A percentile compares a stretch with the other conserved stretches of the same genome.
These are phyloP conservation scores for Caenorhabditis sp. DNA, from an alignment of 2,888 invertebrate species.

Conservation along the genomic window DNA sequence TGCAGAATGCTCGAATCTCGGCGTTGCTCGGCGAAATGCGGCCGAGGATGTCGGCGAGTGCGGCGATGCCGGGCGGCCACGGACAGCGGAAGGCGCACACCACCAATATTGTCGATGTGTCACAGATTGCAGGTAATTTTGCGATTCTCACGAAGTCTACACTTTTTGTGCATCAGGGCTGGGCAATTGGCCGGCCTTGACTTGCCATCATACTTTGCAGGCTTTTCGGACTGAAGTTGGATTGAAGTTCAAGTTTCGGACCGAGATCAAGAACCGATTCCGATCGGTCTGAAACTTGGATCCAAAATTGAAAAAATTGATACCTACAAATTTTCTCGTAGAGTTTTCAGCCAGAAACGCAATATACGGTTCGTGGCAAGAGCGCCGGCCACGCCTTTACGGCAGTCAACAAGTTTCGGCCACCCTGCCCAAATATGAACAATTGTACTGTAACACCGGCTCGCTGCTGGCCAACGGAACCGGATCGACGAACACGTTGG, in stretches of 20 bases:
- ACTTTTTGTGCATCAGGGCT: no score
- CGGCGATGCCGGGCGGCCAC: slow-evolving; percentile 4
- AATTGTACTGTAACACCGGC: slow-evolving; percentile 53
- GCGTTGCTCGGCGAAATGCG: slow-evolving; percentile 61
- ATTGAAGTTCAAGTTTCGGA: no score
- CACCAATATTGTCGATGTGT: slow-evolving; percentile 49
- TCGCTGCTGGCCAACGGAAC: no score
- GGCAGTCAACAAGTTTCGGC: slow-evolving; percentile 33
- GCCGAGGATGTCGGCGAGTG: slow-evolving; percentile 20
- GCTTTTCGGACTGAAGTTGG: no score
- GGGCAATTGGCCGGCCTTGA: no score
- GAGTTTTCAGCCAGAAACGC: slow-evolving; percentile 47
- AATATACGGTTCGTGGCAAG: slow-evolving; percentile 55
- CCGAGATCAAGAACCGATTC: no score
- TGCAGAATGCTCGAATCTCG: slow-evolving; percentile 60
- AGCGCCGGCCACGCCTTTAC: slow-evolving; percentile 31
- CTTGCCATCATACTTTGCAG: no score
- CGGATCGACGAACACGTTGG: slow-evolving; percentile 38
- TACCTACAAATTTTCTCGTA: not conserved
- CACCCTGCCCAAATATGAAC: slow-evolving; percentile 53
- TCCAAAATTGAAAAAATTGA: not conserved
- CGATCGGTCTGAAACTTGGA: no score
- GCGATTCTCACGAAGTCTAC: not conserved
- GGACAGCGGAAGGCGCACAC: slow-evolving; percentile 33
- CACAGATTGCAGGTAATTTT: slow-evolving; percentile 37